phyloP scores from a whole-genome alignment of 2,888 invertebrate species.

The Caenorhabditis sinica region DNA sequence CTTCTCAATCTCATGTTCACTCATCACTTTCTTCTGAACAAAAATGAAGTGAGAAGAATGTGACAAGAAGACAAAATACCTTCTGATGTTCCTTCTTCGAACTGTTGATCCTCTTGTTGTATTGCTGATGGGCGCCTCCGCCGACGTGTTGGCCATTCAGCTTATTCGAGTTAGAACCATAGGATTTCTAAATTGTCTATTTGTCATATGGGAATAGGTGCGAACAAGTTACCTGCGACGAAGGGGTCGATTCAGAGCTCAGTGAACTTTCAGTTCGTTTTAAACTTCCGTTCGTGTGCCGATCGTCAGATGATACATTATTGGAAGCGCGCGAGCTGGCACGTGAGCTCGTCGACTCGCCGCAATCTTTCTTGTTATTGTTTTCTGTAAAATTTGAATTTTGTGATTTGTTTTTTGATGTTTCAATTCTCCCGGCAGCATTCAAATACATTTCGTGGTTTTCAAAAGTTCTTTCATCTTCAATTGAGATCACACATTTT shows the following conservation, averaged over 20 bases:
- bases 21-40: conserved; percentile 70
- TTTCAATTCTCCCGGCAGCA: too few species aligned
- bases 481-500: too few species aligned
- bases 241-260: conserved; percentile 69
- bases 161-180: conserved; percentile 68
- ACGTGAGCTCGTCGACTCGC: conserved; percentile 70
- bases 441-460: too few species aligned
- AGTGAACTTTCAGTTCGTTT: conserved; percentile 72
- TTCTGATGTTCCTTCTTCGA: conserved; percentile 60
- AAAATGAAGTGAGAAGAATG: conserved; percentile 4
- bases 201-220: conserved; percentile 21
- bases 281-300: conserved; percentile 58
- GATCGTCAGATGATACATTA: conserved; percentile 57
- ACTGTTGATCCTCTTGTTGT: conserved; percentile 63
- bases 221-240: conserved; percentile 68
- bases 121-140: conserved; percentile 55
- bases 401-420: neutral
- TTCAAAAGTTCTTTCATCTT: too few species aligned
- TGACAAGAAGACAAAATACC: conserved; percentile 15
- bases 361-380: conserved; percentile 70
- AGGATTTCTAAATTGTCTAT: conserved; percentile 62
- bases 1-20: conserved; percentile 69
- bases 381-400: conserved; percentile 58
- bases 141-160: conserved; percentile 63
- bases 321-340: conserved; percentile 70